Base-by-base conservation (phyloP, 2,888 invertebrate species). In the Eupithecia subfuscata region DNA sequence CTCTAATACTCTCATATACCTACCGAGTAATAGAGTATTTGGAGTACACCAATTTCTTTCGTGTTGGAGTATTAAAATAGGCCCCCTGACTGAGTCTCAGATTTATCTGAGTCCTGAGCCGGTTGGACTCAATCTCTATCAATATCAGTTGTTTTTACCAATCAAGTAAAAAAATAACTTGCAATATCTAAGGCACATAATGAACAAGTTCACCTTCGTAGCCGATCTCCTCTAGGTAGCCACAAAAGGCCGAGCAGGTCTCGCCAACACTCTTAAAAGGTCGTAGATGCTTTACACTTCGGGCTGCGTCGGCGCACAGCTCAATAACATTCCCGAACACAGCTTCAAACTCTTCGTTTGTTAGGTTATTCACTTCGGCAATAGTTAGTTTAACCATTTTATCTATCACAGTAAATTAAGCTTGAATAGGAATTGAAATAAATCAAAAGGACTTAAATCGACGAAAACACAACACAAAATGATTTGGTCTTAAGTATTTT, bases 251-350 rank as follows among this genome's bases (percentile, higher is more conserved):
- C 22, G 88, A 85, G 78, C 95, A 95, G n/a, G 96, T 87, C 65
- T 92, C 91, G 52, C 89, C 86, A 34, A 92, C 84, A 81, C 87
- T 90, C 48, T 84, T 75, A 85, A 96, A 96, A 2, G 96, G 96
- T 65, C 95, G 88, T 80, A 90, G 88, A 68, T 89, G 87, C 75
- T 92, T 91, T 45, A 96, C 95, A 43, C 89, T 84, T 63, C 86
- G 87, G 0, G 96, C 95, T 34, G 96, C 96, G 77, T 94, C 94
- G 12, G 94, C 90, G 84, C 94, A 96, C 76, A 96, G 89, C 84
- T 96, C 96, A 73, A 96, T 95, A n/a, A 96, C 95, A 89, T 96
- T 96, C 30, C 94, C 94, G 85, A 96, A 96, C 73, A 95, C 87
- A 84, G 92, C 90, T 78, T 95, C 94, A 86, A 96, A 96, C 78